Percentiles rank a stretch among this genome's conserved stretches.
phyloP scores from a whole-genome alignment of 2,888 invertebrate genomes.

The Rhopalosiphum nymphaeae region DNA sequence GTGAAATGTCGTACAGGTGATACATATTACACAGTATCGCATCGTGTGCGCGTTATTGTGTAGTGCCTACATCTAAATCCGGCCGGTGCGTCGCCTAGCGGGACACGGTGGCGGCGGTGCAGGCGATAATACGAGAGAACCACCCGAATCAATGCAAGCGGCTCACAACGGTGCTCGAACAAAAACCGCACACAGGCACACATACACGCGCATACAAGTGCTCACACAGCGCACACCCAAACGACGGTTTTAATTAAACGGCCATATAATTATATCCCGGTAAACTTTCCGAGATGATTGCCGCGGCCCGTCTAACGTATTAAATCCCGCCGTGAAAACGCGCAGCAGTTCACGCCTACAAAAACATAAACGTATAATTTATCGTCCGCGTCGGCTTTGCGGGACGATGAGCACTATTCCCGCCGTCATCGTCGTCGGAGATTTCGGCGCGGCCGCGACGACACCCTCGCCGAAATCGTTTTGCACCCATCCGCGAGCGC shows the following conservation, averaged over 20 bases:
- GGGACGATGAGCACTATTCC: neutral
- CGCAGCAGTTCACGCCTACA: conserved; percentile 58
- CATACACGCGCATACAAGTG: neutral
- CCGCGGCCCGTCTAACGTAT: conserved; percentile 33
- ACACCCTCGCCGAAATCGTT: neutral
- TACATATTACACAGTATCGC: too few relatives aligned
- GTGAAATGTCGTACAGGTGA: too few relatives aligned
- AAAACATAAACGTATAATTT: conserved; percentile 61
- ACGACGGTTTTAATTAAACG: conserved; percentile 63
- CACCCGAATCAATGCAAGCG: neutral
- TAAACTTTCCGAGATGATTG: conserved; percentile 62
- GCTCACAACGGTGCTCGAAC: neutral
- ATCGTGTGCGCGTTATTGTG: too few relatives aligned
- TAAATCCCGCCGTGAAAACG: conserved; percentile 58
- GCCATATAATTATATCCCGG: conserved; percentile 59
- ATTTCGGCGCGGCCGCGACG: too few relatives aligned
- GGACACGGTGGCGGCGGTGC: too few relatives aligned
- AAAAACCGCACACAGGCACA: neutral
- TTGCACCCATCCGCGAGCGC: neutral
- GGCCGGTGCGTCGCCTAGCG: neutral
- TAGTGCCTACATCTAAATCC: neutral
- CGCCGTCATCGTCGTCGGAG: neutral
- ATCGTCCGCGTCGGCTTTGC: conserved; percentile 25
- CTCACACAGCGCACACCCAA: neutral
- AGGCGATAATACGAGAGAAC: neutral